A percentile compares a stretch with the other conserved stretches of the same genome.
These are phyloP conservation scores for Aradophagus sp. DNA, from an alignment of 1,140 invertebrate genomes.

Conservation along the genomic window DNA sequence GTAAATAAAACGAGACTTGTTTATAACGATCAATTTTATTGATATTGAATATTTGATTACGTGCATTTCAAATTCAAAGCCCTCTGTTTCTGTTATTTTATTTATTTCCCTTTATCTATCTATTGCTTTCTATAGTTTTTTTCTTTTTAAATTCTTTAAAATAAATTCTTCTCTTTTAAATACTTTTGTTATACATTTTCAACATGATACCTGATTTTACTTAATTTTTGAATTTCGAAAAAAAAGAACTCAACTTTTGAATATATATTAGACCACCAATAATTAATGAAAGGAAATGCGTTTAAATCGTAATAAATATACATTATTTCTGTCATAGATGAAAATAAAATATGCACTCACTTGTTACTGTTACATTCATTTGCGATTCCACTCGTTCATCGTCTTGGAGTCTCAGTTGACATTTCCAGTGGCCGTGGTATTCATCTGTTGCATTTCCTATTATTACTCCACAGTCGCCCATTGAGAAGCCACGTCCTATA, in stretches of 20 bases:
- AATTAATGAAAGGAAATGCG: neutral
- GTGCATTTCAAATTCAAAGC: no score
- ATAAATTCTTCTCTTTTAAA: neutral
- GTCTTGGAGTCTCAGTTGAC: conserved; percentile 18
- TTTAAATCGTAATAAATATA: neutral
- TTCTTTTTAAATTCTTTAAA: conserved; percentile 5
- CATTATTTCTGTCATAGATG: neutral
- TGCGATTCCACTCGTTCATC: conserved; percentile 7
- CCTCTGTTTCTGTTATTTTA: no score
- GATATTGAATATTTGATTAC: no score
- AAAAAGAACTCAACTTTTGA: no score
- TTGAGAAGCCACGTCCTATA: conserved; percentile 20
- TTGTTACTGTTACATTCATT: conserved; percentile 19
- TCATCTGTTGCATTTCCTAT: conserved; percentile 18
- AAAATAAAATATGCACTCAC: neutral
- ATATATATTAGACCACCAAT: neutral
- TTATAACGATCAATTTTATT: no score
- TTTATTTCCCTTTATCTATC: no score
- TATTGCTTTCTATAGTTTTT: no score
- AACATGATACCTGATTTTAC: no score
- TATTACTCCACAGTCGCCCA: conserved; percentile 25
- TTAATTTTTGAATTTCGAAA: no score
- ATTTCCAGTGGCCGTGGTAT: conserved; percentile 28
- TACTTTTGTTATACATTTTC: neutral
- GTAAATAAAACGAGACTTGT: no score